phyloP scores from a whole-genome alignment of 2,888 invertebrate species.

The Opisthograptis luteolata region DNA sequence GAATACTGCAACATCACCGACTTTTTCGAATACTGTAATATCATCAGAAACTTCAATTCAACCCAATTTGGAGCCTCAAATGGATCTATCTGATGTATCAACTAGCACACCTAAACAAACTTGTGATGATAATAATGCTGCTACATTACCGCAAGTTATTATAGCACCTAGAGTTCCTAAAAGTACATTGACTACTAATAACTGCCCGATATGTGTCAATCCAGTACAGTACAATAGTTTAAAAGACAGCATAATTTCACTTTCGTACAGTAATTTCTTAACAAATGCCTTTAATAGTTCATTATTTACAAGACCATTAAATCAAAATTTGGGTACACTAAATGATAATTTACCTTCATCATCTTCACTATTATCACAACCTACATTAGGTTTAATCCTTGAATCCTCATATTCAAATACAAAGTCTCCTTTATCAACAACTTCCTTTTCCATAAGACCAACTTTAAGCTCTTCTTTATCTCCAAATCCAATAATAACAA shows the following conservation, averaged over 20 bases:
- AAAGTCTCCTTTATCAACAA: too few relatives aligned
- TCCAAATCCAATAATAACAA: neutral
- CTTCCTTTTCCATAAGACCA: neutral
- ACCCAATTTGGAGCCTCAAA: neutral
- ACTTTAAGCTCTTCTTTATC: neutral
- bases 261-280: neutral
- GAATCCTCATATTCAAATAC: too few relatives aligned
- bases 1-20: neutral
- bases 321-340: too few relatives aligned
- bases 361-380: too few relatives aligned
- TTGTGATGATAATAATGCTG: neutral
- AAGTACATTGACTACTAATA: neutral
- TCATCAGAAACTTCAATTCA: neutral
- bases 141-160: neutral
- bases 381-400: too few relatives aligned
- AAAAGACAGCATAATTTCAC: neutral
- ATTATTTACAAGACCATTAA: too few relatives aligned
- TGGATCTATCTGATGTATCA: neutral
- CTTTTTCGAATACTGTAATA: neutral
- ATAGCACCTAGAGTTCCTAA: conserved; percentile 6
- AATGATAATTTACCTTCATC: too few relatives aligned
- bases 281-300: neutral
- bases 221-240: neutral
- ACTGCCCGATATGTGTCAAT: conserved; percentile 1
- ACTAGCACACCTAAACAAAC: neutral